phyloP scores from a whole-genome alignment of 2,888 invertebrate species.

The Periphyllus acericola region DNA sequence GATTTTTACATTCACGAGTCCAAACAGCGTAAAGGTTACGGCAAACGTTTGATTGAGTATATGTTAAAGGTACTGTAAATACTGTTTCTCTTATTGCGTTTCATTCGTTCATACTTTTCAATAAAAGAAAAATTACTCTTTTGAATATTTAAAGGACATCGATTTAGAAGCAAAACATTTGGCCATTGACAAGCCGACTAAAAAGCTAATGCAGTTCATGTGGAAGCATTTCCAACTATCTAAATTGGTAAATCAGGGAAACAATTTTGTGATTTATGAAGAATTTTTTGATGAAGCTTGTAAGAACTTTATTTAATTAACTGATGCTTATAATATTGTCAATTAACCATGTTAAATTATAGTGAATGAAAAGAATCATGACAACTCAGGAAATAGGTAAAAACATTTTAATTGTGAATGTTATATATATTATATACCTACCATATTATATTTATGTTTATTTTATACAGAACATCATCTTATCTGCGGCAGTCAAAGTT shows the following conservation, averaged over 20 bases:
- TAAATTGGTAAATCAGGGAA: slow-evolving; percentile 48
- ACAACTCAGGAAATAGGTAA: slow-evolving; percentile 16
- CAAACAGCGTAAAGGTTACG: slow-evolving; percentile 86
- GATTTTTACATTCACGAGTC: slow-evolving; percentile 92
- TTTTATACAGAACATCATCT: slow-evolving; percentile 1
- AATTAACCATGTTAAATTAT: not conserved
- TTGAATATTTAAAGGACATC: slow-evolving; percentile 73
- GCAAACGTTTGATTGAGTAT: slow-evolving; percentile 83
- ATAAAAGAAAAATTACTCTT: not conserved
- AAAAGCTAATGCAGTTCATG: slow-evolving; percentile 86
- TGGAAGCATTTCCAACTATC: slow-evolving; percentile 75
- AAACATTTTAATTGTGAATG: not conserved
- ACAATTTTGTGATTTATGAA: slow-evolving; percentile 48
- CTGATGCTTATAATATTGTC: not conserved
- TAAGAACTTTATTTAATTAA: slow-evolving; percentile 7
- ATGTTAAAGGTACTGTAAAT: slow-evolving; percentile 80
- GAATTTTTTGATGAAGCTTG: slow-evolving; percentile 36
- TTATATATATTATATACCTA: not conserved
- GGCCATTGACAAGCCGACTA: slow-evolving; percentile 93
- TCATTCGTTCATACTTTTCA: not conserved
- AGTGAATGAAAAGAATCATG: slow-evolving; percentile 12
- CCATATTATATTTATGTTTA: not conserved
- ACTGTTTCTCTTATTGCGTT: slow-evolving; percentile 64
- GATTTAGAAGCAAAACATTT: slow-evolving; percentile 76
- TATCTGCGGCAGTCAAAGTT: slow-evolving; percentile 43